phyloP scores from a whole-genome alignment of 1,140 invertebrate species.

The Mycetomoellerius zeteki region DNA sequence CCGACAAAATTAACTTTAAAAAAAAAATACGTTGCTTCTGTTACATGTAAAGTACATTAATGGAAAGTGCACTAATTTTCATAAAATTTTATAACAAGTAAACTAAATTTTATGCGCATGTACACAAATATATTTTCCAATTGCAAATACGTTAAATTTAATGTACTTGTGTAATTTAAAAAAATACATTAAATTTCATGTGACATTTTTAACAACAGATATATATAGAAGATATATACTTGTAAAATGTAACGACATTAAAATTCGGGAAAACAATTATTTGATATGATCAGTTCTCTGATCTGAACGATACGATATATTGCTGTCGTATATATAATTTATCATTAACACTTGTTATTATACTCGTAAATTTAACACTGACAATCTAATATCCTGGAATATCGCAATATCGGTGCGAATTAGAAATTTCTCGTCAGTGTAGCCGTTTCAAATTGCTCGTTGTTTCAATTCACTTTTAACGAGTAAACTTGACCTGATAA shows the following conservation, averaged over 20 bases:
- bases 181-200: too few species aligned
- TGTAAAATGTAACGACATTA: neutral
- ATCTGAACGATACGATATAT: neutral
- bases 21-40: too few species aligned
- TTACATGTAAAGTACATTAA: too few species aligned
- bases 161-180: too few species aligned
- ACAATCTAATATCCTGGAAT: constrained; percentile 40
- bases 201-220: too few species aligned
- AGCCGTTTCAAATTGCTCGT: neutral
- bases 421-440: constrained; percentile 35
- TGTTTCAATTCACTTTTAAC: neutral
- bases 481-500: constrained; percentile 43
- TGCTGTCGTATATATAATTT: neutral
- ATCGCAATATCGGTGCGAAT: constrained; percentile 35
- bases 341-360: neutral
- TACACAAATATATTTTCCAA: too few species aligned
- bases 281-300: constrained; percentile 1
- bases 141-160: too few species aligned
- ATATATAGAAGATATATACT: neutral
- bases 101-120: too few species aligned
- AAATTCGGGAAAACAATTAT: neutral
- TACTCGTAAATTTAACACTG: neutral
- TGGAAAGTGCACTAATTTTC: too few species aligned
- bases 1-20: neutral
- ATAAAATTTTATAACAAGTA: too few species aligned